Conservation (phyloP, 2,888 invertebrate genomes). For the Trichacis sp. region DNA sequence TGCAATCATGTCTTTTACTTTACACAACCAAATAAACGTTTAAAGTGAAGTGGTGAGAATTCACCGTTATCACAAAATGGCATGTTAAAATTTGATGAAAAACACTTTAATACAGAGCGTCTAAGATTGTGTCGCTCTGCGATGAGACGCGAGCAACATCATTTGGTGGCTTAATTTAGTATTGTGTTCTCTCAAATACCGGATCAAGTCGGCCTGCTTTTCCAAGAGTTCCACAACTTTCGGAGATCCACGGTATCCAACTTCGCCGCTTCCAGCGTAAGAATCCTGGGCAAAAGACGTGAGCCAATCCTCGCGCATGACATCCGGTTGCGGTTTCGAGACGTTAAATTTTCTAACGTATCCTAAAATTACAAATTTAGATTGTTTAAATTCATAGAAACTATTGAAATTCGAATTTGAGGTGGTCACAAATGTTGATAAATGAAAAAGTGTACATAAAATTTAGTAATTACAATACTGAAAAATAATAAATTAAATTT, state of each 20-base stretch:
- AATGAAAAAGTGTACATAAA: too few relatives aligned
- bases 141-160: conserved; percentile 66
- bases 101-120: conserved; percentile 13
- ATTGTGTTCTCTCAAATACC: conserved; percentile 78
- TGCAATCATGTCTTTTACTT: too few relatives aligned
- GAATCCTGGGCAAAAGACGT: conserved; percentile 70
- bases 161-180: conserved; percentile 76
- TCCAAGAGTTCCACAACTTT: conserved; percentile 73
- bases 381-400: too few relatives aligned
- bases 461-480: too few relatives aligned
- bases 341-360: conserved; percentile 75
- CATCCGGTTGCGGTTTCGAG: conserved; percentile 74
- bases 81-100: neutral
- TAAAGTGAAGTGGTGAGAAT: neutral
- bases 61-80: neutral
- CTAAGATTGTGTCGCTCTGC: conserved; percentile 41
- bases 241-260: conserved; percentile 67
- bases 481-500: too few relatives aligned
- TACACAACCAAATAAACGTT: too few relatives aligned
- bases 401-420: too few relatives aligned
- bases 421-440: too few relatives aligned
- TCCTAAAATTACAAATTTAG: conserved; percentile 67
- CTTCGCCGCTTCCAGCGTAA: conserved; percentile 69
- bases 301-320: conserved; percentile 74
- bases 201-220: conserved; percentile 80